Base-by-base conservation (phyloP, 2,888 invertebrate genomes). In the Lasioglossum lativentre region DNA sequence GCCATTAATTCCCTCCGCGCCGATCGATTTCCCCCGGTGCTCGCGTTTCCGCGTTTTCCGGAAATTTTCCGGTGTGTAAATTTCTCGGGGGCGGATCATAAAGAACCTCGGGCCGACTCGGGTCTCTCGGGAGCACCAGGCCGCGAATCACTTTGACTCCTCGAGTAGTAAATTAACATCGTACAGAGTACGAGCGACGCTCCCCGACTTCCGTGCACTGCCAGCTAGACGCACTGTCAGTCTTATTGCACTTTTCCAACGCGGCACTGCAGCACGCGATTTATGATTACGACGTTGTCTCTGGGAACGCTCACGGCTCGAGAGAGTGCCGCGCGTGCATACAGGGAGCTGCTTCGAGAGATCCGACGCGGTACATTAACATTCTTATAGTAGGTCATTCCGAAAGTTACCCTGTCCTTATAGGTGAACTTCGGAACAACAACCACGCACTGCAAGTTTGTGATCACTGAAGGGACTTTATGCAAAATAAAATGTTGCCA, bases 141-240 rank as follows among this genome's bases (percentile, higher is more conserved):
- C 80, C 34, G 75, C 82, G 76, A 76, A 59, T 75, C 82, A 34
- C 78, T 85, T 82, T 82, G 85, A 82, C 75, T 82, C 68, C 47
- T 78, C 71, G 79, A n/a, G 40, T 85, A 82, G 76, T 85, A 75
- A 85, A 85, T 85, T 82, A 82, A 85, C 68, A 68, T 68, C 66
- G 66, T 59, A 14, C 63, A 68, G 27, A 19, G 34, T 34, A 30
- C n/a, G 30, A 10, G 45, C 27, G 30, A 14, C 47, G 59, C 34
- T 40, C 38, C n/a, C 16, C 66, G 45, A 70, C 42, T 70, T 80
- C 70, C 70, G 63, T 30, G 63, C 63, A 8, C 30, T 2, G 27
- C 27, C 16, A 30, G 27, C 27, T n/a, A 30, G 30, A 30, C 63
- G 63, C 63, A 30, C 63, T 63, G 63, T 30, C 63, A 63, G 63